A percentile compares a stretch with the other conserved stretches of the same genome.
Conservation (phyloP, 2,888 invertebrate species). For the Drosophila putrida region DNA sequence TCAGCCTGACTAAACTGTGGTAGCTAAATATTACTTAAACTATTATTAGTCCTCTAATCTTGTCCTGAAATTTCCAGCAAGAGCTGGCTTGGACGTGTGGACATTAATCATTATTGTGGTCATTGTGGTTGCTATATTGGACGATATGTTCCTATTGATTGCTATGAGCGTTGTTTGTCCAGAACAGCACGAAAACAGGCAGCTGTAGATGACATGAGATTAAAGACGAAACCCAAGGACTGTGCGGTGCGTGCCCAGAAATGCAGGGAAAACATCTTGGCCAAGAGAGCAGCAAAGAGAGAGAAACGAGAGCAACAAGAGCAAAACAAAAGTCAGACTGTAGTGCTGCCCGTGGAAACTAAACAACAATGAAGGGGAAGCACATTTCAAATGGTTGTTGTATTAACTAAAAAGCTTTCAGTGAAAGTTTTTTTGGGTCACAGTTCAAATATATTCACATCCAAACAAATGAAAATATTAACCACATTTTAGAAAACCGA, state of each 20-base stretch:
- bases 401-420: conserved; percentile 42
- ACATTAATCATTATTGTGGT: conserved; percentile 83
- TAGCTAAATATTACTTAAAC: conserved; percentile 27
- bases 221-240: conserved; percentile 74
- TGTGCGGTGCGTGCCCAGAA: conserved; percentile 76
- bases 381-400: conserved; percentile 33
- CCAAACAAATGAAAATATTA: not conserved
- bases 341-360: conserved; percentile 21
- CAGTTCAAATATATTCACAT: conserved; percentile 22
- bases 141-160: conserved; percentile 67
- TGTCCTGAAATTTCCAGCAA: conserved; percentile 57
- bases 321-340: conserved; percentile 40
- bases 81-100: conserved; percentile 73
- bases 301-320: conserved; percentile 36
- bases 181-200: conserved; percentile 72
- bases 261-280: conserved; percentile 56
- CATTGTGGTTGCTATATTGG: conserved; percentile 84
- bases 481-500: too few relatives aligned
- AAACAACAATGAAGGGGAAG: conserved; percentile 12
- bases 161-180: conserved; percentile 75
- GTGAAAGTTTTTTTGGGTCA: conserved; percentile 30
- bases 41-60: not conserved
- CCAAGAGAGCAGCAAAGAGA: conserved; percentile 56
- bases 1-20: conserved; percentile 70
- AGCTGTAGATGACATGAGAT: conserved; percentile 67